Evolutionary conservation across 2,888 invertebrate species (phyloP), one percentile per base, ranked within the genome.

Genomic region (Criorhina ranunculi): DNA sequence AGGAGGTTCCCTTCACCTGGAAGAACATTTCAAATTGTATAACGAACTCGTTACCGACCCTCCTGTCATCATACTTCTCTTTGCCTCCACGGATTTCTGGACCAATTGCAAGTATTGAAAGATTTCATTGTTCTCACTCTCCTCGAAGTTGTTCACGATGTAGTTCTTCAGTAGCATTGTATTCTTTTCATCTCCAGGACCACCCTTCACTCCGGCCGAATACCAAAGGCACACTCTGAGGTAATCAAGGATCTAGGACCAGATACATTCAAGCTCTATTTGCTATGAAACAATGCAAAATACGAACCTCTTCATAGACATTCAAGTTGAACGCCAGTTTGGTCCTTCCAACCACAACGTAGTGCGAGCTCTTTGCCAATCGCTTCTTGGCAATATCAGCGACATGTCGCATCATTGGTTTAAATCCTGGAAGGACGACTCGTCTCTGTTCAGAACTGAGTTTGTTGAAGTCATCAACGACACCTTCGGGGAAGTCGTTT

Each of bases 151-250:
- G 7, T 93, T 91, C 62, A 90, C 89, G 86, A 96, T 93, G 88
- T 95, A 95, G 86, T 93, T 92, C 29, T 95, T 93, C 9, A 97
- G 93, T 4, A 95, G 91, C 4, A 95, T 95, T 0, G 95, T 94
- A 55, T 89, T 87, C 79, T 90, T 91, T 19, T 90, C 90, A 87
- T 91, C 87, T 92, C 93, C 88, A 93, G 94, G 90, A 93, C 95
- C 9, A 94, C 95, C 90, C 94, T 95, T 88, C 92, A 93, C 31
- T 70, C 93, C 90, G 89, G 93, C 91, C 88, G 94, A 92, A 91
- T 93, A 91, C 89, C 96, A 95, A 55, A 98, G 92, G 88, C 97
- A 97, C 90, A 96, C 93, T 5, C 97, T 94, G 87, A 97, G 92
- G 91, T 97, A 98, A 17, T 95, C 93, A 17, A 98, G 92, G 44